Evolutionary conservation across 2,113 vertebrate genomes (phyloP).

Genomic region (Hassar affinis): DNA sequence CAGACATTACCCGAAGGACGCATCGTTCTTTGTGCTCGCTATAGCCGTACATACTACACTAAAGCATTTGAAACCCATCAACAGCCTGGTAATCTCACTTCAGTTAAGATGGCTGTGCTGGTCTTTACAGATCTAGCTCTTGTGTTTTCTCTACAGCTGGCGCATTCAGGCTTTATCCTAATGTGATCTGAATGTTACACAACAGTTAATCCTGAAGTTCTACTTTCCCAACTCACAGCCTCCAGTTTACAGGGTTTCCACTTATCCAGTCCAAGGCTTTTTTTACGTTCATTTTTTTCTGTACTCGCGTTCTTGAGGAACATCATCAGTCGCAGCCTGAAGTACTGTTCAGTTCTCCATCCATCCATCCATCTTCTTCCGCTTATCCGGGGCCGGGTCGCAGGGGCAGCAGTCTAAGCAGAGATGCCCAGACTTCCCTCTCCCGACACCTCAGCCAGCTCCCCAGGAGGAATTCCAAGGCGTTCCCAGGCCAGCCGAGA

Average conservation of each 20-base stretch:
- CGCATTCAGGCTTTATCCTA: constrained; percentile 10
- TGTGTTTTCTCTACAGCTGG: neutral
- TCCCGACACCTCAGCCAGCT: too few species aligned
- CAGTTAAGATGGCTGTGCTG: neutral
- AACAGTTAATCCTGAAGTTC: constrained; percentile 41
- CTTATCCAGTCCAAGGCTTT: constrained; percentile 2
- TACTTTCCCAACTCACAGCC: neutral
- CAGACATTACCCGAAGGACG: neutral
- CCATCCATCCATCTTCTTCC: too few species aligned
- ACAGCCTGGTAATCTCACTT: neutral
- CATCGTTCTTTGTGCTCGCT: neutral
- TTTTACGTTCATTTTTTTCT: too few species aligned
- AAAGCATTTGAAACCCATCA: neutral
- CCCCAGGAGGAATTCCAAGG: too few species aligned
- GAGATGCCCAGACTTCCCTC: too few species aligned
- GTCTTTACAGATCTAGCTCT: neutral
- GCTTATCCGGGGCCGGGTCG: too few species aligned
- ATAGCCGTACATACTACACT: too few species aligned
- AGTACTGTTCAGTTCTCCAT: too few species aligned
- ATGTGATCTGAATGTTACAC: constrained; percentile 49
- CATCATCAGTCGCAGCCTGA: too few species aligned
- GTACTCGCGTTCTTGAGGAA: too few species aligned
- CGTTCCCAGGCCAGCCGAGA: too few species aligned
- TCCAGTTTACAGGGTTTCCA: neutral
- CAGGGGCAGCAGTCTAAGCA: too few species aligned